Percentiles rank a stretch among this genome's conserved stretches.
phyloP scores from a whole-genome alignment of 2,113 vertebrate genomes.

The Calidris pygmaea region DNA sequence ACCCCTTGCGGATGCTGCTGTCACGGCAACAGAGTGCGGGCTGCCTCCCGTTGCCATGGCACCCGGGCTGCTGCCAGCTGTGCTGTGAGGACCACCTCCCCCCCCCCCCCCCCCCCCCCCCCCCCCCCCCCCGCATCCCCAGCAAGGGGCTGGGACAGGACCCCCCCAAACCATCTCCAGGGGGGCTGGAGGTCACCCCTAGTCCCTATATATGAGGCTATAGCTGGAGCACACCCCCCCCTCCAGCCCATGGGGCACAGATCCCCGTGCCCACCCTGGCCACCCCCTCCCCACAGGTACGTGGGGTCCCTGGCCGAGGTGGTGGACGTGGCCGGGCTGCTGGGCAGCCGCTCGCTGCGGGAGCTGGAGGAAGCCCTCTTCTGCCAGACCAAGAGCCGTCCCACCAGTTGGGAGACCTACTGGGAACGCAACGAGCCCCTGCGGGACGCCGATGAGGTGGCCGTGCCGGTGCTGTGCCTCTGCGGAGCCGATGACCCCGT shows the following conservation, averaged over 20 bases:
- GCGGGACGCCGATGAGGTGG: constrained; percentile 87
- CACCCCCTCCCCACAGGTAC: constrained; percentile 73
- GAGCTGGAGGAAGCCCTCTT: constrained; percentile 85
- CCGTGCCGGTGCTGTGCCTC: constrained; percentile 86
- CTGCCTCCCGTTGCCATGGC: constrained; percentile 14
- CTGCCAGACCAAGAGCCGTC: constrained; percentile 70
- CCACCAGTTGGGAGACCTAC: constrained; percentile 81
- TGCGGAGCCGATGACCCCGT: constrained; percentile 84
- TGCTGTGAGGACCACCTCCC: not conserved
- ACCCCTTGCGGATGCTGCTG: not conserved
- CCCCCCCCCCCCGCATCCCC: not conserved
- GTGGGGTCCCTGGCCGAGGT: constrained; percentile 71
- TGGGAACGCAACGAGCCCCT: constrained; percentile 91
- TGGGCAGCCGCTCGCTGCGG: constrained; percentile 77
- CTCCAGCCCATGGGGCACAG: not conserved
- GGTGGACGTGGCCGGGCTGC: constrained; percentile 71
- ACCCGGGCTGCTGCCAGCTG: not conserved
- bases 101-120: not conserved
- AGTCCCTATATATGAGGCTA: no score
- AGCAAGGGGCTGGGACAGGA: not conserved
- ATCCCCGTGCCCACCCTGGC: not conserved
- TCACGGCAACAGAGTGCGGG: not conserved
- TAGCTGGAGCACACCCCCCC: not conserved
- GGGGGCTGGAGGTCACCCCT: not conserved
- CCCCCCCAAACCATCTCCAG: not conserved